phyloP scores from a whole-genome alignment of 1,140 invertebrate species.

The Aphelinus atriplicis region DNA sequence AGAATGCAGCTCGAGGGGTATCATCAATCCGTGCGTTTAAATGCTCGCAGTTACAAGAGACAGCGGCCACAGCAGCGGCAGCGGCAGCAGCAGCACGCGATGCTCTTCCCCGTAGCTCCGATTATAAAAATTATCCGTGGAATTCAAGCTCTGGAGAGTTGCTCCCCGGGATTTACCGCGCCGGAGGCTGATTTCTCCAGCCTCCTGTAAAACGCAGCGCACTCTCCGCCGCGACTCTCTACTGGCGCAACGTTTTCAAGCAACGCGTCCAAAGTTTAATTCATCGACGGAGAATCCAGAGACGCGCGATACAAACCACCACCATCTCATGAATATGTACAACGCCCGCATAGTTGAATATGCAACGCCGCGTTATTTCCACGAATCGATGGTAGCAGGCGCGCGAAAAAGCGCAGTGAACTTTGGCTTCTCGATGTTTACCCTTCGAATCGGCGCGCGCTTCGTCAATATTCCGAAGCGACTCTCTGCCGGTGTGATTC shows the following conservation, averaged over 20 bases:
- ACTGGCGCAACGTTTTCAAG: background rate
- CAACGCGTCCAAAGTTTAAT: too few relatives aligned
- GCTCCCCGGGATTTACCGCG: conserved; percentile 11
- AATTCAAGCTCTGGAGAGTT: background rate
- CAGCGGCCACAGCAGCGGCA: background rate
- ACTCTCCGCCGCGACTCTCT: background rate
- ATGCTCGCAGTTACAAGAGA: background rate
- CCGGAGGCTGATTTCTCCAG: background rate
- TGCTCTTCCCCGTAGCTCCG: background rate
- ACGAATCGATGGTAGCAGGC: conserved; percentile 25
- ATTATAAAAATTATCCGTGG: conserved; percentile 25
- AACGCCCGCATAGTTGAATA: conserved; percentile 52
- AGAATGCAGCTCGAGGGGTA: too few relatives aligned
- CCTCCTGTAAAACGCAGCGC: too few relatives aligned
- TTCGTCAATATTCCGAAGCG: too few relatives aligned
- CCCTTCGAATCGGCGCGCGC: background rate
- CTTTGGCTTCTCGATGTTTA: conserved; percentile 50
- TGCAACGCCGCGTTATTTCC: conserved; percentile 62
- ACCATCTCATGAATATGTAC: conserved; percentile 63
- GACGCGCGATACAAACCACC: conserved; percentile 25
- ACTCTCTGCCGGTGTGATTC: too few relatives aligned
- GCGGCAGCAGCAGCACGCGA: background rate
- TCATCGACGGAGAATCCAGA: conserved; percentile 1
- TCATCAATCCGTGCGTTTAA: too few relatives aligned
- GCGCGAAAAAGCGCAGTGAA: conserved; percentile 42